A percentile compares a stretch with the other conserved stretches of the same genome.
phyloP scores from a whole-genome alignment of 2,888 invertebrate genomes.

The Colletes collaris region DNA sequence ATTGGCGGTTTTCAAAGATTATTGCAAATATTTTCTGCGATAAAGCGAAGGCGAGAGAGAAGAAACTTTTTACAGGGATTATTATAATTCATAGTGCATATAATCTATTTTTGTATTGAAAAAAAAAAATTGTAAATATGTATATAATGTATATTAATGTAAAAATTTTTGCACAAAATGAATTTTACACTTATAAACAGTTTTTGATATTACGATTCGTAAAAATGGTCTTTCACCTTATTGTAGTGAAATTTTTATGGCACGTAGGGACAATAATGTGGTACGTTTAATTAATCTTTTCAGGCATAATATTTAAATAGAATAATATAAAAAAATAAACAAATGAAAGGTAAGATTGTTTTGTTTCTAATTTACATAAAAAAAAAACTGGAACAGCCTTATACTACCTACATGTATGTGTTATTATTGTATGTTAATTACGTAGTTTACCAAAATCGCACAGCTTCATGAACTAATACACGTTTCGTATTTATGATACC shows the following conservation, averaged over 20 bases:
- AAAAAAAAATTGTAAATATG: conserved; percentile 68
- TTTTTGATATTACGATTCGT: conserved; percentile 67
- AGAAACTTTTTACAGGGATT: conserved; percentile 67
- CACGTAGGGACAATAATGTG: conserved; percentile 34
- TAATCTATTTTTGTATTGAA: conserved; percentile 78
- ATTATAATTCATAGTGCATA: conserved; percentile 48
- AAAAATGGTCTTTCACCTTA: conserved; percentile 57
- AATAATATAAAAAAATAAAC: conserved; percentile 29
- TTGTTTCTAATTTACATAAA: conserved; percentile 23
- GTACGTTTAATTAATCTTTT: conserved; percentile 22
- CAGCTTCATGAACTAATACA: conserved; percentile 2
- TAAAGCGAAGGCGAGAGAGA: neutral
- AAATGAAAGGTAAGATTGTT: conserved; percentile 31
- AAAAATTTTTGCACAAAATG: conserved; percentile 76
- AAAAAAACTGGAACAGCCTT: neutral
- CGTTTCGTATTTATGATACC: neutral
- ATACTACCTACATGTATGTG: neutral
- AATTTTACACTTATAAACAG: conserved; percentile 79
- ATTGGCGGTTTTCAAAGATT: conserved; percentile 31
- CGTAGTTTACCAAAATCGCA: conserved; percentile 14
- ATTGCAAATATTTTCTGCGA: conserved; percentile 45
- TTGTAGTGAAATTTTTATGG: conserved; percentile 25
- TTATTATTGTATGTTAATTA: conserved; percentile 24
- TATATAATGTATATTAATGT: conserved; percentile 80
- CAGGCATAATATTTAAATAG: conserved; percentile 7